Evolutionary conservation across 2,113 vertebrate genomes (phyloP), one percentile per base, ranked within the genome.

Genomic region (Sinocyclocheilus anophthalmus): DNA sequence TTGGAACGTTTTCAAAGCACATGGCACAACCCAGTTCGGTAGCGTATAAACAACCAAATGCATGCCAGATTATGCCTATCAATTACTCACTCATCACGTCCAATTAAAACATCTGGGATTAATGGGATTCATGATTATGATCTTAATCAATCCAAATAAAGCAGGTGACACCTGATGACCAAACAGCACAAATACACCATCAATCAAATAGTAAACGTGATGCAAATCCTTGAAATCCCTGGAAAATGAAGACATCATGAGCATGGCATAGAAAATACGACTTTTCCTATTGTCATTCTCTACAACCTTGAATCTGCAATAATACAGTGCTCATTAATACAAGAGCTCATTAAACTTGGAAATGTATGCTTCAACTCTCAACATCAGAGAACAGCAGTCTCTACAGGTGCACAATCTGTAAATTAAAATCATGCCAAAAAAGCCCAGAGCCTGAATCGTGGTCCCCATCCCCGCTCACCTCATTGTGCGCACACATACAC

Each of bases 401-500:
- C 70, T 67, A 72, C 86, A 89, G 59, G 84, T 88, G 80, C n/a
- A 81, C 72, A 78, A 61, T 84, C 77, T 84, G 48, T 73, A 84
- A 75, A 45, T 55, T 65, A 69, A 65, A 82, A 84, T 81, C 69
- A 59, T 73, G 53, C 33, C 30, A 87, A 81, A 84, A 48, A 78
- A 39, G 37, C 67, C 55, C 9, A 5, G 20, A 33, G 73, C 33
- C 42, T 69, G 48, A 59, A 81, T 48, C 24, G 45, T 45, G 45
- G 45, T 45, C 45, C 45, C 45, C 3, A 10, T 45, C 45, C 45
- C 45, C 3, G 9, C 45, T 48, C 45, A 12, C 45, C 45, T 48
- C 45, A 48, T 12, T 48, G 3, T 48, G 45, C 12, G 55, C 82
- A 73, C 81, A 84, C 81, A 87, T 55, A 82, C 77, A 86, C 73